Conservation (phyloP, 2,113 vertebrate species). For the Rhinoderma darwinii region DNA sequence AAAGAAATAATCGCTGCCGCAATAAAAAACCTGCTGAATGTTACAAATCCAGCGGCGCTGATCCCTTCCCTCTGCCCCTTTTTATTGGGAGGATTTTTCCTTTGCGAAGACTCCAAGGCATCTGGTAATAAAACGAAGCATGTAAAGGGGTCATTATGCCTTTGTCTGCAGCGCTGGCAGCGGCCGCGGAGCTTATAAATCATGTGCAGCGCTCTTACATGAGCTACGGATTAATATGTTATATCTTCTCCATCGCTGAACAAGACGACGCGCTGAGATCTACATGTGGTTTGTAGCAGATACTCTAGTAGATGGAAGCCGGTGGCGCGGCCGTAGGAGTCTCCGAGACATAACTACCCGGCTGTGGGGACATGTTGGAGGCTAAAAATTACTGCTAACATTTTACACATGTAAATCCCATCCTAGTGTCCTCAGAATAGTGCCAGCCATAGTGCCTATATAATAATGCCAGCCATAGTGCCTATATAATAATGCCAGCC, state of each 20-base stretch:
- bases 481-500: too few species aligned
- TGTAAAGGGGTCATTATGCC: conserved; percentile 12
- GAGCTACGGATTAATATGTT: not conserved
- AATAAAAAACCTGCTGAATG: conserved; percentile 41
- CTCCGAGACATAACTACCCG: not conserved
- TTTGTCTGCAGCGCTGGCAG: not conserved
- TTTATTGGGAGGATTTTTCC: conserved; percentile 25
- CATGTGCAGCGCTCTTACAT: not conserved
- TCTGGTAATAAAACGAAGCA: not conserved
- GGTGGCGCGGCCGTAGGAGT: not conserved
- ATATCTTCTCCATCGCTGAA: not conserved
- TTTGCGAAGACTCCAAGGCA: not conserved
- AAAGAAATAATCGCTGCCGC: conserved; percentile 11
- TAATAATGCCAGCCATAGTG: too few species aligned
- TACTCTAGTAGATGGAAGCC: not conserved
- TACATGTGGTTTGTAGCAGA: not conserved
- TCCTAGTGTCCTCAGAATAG: too few species aligned
- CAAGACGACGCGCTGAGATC: not conserved
- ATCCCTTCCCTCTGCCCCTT: conserved; percentile 15
- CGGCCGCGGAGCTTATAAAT: not conserved
- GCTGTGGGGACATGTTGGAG: not conserved
- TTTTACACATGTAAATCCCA: too few species aligned
- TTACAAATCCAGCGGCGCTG: conserved; percentile 2
- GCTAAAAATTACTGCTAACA: too few species aligned
- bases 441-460: too few species aligned